Conservation (phyloP, 2,797 vertebrate genomes). For the Chrysocyon brachyurus region DNA sequence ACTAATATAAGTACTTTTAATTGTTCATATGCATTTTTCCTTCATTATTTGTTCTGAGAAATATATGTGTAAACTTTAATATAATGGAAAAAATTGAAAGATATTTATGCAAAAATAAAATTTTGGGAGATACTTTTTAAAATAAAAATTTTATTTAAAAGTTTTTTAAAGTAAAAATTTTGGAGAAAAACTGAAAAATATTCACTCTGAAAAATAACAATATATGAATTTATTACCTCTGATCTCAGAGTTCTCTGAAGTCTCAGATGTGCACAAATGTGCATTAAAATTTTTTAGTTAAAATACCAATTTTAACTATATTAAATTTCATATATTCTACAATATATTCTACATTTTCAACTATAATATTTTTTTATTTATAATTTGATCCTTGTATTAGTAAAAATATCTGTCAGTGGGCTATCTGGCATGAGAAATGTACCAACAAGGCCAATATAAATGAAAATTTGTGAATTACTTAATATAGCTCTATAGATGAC, state of each 20-base stretch:
- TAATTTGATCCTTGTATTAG: conserved; percentile 11
- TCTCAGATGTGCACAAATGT: neutral
- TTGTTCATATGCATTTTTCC: neutral
- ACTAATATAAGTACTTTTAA: conserved; percentile 38
- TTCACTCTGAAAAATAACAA: conserved; percentile 54
- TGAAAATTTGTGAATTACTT: neutral
- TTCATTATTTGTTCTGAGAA: conserved; percentile 30
- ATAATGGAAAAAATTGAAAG: neutral
- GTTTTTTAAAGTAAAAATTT: neutral
- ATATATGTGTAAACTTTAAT: conserved; percentile 22
- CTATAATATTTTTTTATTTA: conserved; percentile 12
- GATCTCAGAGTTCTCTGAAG: conserved; percentile 1
- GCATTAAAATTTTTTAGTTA: conserved; percentile 57
- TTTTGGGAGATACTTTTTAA: conserved; percentile 42
- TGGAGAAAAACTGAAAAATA: neutral
- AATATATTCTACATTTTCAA: conserved; percentile 18
- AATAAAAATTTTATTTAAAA: conserved; percentile 28
- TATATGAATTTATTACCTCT: neutral
- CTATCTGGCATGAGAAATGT: neutral
- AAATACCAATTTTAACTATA: neutral
- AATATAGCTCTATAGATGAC: neutral
- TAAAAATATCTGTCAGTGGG: conserved; percentile 49
- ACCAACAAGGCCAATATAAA: neutral
- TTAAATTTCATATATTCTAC: too few relatives aligned
- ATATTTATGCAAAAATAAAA: conserved; percentile 15